Conservation (phyloP, 2,888 invertebrate genomes). For the Embidobia sp. region DNA sequence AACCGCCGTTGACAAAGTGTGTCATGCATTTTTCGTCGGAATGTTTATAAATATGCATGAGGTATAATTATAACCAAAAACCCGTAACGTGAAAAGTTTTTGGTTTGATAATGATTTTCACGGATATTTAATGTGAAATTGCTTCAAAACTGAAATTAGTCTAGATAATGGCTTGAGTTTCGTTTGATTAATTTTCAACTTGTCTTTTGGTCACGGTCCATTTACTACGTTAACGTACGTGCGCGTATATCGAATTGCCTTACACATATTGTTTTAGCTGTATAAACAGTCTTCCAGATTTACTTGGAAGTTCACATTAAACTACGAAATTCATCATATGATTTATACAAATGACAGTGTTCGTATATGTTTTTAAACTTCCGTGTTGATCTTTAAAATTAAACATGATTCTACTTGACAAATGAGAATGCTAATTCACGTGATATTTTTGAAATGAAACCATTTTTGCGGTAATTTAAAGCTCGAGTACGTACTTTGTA, state of each 20-base stretch:
- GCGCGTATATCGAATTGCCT: slow-evolving; percentile 7
- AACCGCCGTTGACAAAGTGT: neutral
- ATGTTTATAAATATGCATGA: slow-evolving; percentile 15
- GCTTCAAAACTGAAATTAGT: too few relatives aligned
- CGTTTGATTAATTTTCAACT: too few relatives aligned
- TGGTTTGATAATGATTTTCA: neutral
- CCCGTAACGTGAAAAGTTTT: neutral
- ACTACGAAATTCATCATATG: neutral
- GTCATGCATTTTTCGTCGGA: neutral
- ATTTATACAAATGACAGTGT: neutral
- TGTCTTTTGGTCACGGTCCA: neutral
- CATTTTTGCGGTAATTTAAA: too few relatives aligned
- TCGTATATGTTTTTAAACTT: slow-evolving; percentile 7
- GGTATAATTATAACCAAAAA: neutral
- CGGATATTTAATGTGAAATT: neutral
- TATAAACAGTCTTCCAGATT: slow-evolving; percentile 10
- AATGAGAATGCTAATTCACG: neutral
- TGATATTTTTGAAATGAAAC: too few relatives aligned
- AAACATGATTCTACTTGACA: neutral
- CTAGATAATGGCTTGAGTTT: too few relatives aligned
- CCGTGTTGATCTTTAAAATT: neutral
- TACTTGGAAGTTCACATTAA: neutral
- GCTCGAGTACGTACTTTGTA: too few relatives aligned
- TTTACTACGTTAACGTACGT: slow-evolving; percentile 4
- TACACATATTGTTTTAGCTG: slow-evolving; percentile 19